Evolutionary conservation across 1,140 invertebrate genomes (phyloP).

Genomic region (Leptinotarsa lineolata): DNA sequence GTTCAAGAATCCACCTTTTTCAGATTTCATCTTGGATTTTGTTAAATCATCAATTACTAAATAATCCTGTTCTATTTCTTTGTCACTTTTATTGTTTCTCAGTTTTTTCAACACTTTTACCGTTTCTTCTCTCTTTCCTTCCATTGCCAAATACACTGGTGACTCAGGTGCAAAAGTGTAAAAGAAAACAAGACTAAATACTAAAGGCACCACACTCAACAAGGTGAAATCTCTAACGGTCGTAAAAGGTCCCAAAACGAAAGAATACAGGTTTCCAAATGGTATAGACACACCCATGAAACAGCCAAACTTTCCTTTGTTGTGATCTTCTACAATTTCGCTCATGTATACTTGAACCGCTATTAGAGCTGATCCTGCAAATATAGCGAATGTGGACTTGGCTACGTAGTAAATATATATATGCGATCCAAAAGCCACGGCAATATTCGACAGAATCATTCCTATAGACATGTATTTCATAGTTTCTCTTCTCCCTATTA

Average conservation of each 20-base stretch:
- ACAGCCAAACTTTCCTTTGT: conserved; percentile 61
- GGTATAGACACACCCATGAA: conserved; percentile 63
- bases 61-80: neutral
- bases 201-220: neutral
- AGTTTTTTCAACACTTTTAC: neutral
- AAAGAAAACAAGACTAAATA: conserved; percentile 5
- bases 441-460: too few species aligned
- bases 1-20: neutral
- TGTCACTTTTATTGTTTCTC: neutral
- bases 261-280: conserved; percentile 52
- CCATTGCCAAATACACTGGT: neutral
- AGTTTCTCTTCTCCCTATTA: too few species aligned
- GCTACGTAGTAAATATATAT: too few species aligned
- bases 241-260: conserved; percentile 62
- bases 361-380: too few species aligned
- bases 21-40: neutral
- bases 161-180: neutral
- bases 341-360: too few species aligned
- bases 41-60: neutral
- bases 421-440: too few species aligned
- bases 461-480: too few species aligned
- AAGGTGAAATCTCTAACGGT: neutral
- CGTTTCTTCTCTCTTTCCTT: neutral
- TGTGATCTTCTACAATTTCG: too few species aligned
- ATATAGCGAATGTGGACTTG: too few species aligned